Percentiles rank a stretch among this genome's conserved stretches.
Conservation (phyloP, 2,797 vertebrate genomes). For the Malurus leucopterus region DNA sequence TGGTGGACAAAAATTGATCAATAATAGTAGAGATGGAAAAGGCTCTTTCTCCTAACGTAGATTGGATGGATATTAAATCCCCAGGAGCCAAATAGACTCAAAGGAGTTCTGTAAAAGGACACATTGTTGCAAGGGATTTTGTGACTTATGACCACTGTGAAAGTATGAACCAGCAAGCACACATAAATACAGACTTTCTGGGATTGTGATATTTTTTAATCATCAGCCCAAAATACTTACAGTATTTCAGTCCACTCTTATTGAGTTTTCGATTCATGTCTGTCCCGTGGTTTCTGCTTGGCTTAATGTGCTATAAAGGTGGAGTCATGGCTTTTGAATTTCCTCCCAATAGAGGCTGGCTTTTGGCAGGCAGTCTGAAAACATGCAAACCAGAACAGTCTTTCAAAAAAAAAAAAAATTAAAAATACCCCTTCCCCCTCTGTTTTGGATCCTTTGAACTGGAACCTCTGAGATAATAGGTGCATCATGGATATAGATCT, state of each 20-base stretch:
- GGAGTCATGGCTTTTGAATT: neutral
- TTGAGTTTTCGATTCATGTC: neutral
- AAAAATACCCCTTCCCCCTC: fast-evolving
- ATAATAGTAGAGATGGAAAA: neutral
- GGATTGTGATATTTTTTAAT: neutral
- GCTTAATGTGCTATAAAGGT: neutral
- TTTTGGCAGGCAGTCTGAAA: neutral
- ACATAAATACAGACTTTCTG: neutral
- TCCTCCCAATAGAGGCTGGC: neutral
- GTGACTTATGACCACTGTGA: neutral
- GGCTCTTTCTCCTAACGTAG: neutral
- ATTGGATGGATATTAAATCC: neutral
- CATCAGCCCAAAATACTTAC: neutral
- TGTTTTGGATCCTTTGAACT: neutral
- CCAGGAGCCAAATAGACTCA: neutral
- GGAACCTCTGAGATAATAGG: conserved; percentile 44
- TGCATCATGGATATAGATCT: conserved; percentile 49
- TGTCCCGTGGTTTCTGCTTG: neutral
- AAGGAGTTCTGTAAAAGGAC: neutral
- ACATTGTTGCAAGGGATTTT: neutral
- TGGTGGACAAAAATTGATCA: neutral
- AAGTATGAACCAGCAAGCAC: neutral
- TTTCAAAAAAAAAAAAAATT: neutral
- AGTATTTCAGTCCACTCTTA: neutral
- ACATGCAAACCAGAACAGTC: neutral